A percentile compares a stretch with the other conserved stretches of the same genome.
Evolutionary conservation across 2,888 invertebrate genomes (phyloP).

Genomic region (Bellardia bayeri): DNA sequence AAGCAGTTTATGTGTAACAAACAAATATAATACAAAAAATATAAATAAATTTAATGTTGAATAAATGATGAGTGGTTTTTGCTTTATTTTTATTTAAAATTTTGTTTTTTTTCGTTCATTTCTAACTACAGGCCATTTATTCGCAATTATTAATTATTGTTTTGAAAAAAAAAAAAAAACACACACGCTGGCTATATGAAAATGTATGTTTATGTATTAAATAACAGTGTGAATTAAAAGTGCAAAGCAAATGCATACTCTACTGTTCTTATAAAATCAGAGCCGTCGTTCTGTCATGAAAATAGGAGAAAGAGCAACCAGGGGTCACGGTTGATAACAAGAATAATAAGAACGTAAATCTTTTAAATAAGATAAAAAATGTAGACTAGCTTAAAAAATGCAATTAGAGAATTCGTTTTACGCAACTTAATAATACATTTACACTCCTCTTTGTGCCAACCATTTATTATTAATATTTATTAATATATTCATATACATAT

Average conservation of each 20-base stretch:
- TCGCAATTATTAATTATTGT: slow-evolving; percentile 48
- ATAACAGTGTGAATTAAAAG: slow-evolving; percentile 2
- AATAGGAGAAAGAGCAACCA: no score
- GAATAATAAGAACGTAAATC: no score
- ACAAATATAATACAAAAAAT: not conserved
- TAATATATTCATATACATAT: no score
- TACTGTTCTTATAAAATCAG: no score
- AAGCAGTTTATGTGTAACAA: slow-evolving; percentile 41
- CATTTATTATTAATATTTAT: no score
- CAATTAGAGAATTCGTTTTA: no score
- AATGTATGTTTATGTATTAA: not conserved
- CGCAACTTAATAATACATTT: no score
- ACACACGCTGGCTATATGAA: slow-evolving; percentile 6
- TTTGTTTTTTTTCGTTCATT: not conserved
- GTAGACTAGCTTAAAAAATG: no score
- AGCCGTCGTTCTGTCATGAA: no score
- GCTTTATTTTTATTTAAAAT: not conserved
- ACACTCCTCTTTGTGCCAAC: no score
- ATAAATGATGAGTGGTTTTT: slow-evolving; percentile 59
- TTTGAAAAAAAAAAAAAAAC: slow-evolving; percentile 8
- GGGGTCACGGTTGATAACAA: no score
- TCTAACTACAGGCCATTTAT: slow-evolving; percentile 45
- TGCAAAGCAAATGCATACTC: not conserved
- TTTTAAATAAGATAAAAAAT: no score
- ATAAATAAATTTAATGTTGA: slow-evolving; percentile 11